Percentiles rank a stretch among this genome's conserved stretches.
Conservation (phyloP, 2,888 invertebrate genomes). For the Ditylenchus weischeri region DNA sequence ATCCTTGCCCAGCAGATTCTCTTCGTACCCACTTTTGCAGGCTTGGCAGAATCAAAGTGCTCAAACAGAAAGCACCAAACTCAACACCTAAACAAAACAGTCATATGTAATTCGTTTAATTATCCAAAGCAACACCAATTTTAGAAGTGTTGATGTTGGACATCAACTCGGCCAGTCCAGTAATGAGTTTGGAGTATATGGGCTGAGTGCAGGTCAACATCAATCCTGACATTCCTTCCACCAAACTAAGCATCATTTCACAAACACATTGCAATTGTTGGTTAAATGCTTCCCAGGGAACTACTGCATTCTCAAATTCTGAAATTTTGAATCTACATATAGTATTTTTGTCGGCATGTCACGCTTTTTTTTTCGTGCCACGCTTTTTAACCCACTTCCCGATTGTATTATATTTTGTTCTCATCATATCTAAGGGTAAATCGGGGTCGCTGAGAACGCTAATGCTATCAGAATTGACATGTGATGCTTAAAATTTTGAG, state of each 20-base stretch:
- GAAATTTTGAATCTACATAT: background rate
- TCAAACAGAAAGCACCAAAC: slow-evolving; percentile 85
- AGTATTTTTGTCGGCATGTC: too few species aligned
- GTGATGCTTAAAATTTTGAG: too few species aligned
- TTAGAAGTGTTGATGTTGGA: slow-evolving; percentile 9
- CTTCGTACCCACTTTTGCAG: slow-evolving; percentile 87
- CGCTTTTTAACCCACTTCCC: too few species aligned
- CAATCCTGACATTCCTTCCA: slow-evolving; percentile 71
- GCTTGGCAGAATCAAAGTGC: slow-evolving; percentile 83
- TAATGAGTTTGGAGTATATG: slow-evolving; percentile 26
- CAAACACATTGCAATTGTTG: slow-evolving; percentile 64
- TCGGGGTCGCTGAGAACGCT: too few species aligned
- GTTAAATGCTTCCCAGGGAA: background rate
- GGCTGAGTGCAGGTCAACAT: slow-evolving; percentile 69
- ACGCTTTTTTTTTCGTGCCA: too few species aligned
- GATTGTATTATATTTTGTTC: too few species aligned
- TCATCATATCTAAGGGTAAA: too few species aligned
- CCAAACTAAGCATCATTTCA: slow-evolving; percentile 80
- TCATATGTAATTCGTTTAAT: background rate
- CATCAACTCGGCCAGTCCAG: slow-evolving; percentile 25
- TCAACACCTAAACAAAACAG: slow-evolving; percentile 68
- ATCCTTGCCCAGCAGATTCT: slow-evolving; percentile 47
- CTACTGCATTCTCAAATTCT: background rate
- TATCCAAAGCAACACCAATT: slow-evolving; percentile 10
- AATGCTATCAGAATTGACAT: too few species aligned